Evolutionary conservation across 2,888 invertebrate genomes (phyloP).

Genomic region (Dryobotodes eremita): DNA sequence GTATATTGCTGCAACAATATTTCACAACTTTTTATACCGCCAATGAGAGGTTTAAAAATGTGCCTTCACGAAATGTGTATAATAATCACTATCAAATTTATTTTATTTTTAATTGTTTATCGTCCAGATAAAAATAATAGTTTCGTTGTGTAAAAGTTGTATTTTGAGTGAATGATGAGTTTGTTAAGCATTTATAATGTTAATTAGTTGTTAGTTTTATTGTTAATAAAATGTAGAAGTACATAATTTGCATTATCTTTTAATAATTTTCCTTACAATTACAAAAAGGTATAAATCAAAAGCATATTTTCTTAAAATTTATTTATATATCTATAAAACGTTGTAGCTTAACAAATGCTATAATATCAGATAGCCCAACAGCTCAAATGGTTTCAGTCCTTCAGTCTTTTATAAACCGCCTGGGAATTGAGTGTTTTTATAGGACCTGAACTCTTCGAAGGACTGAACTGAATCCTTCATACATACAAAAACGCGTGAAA

Average conservation of each 20-base stretch:
- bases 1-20: background rate
- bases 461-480: no score
- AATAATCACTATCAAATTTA: background rate
- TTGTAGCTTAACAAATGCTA: slow-evolving; percentile 8
- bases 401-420: background rate
- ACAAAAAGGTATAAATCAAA: slow-evolving; percentile 7
- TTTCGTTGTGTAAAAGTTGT: background rate
- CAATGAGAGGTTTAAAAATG: background rate
- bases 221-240: slow-evolving; percentile 60
- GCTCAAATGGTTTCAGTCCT: background rate
- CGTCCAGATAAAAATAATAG: background rate
- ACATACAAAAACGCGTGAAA: background rate
- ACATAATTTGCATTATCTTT: background rate
- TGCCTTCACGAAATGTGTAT: background rate
- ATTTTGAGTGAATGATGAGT: slow-evolving; percentile 32
- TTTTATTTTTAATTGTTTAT: background rate
- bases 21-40: background rate
- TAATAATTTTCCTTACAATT: background rate
- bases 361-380: background rate
- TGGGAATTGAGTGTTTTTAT: no score
- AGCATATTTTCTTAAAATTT: background rate
- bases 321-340: background rate
- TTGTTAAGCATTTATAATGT: slow-evolving; percentile 71
- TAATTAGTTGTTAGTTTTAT: slow-evolving; percentile 58
- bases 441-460: background rate